phyloP scores from a whole-genome alignment of 2,888 invertebrate genomes.

The Chloroclystis v-ata region DNA sequence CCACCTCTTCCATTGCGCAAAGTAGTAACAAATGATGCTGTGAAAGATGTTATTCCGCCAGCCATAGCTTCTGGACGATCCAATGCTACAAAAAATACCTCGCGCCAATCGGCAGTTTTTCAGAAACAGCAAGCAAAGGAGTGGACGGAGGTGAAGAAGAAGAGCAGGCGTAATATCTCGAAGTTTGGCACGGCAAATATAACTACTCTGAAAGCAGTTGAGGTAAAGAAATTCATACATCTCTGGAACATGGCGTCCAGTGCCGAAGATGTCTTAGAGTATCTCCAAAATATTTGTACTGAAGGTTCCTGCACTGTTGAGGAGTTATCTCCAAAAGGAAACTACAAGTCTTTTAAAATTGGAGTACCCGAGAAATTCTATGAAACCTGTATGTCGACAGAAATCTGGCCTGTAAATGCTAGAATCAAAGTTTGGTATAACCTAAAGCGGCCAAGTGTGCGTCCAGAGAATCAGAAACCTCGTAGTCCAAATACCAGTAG shows the following conservation, averaged over 20 bases:
- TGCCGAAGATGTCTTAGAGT: background rate
- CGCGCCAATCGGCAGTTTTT: background rate
- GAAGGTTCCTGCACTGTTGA: background rate
- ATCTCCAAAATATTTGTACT: background rate
- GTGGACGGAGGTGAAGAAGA: background rate
- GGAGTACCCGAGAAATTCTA: background rate
- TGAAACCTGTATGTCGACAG: background rate
- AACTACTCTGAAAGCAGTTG: background rate
- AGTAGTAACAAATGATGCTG: too few species aligned
- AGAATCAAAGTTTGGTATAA: too few species aligned
- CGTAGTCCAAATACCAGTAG: too few species aligned
- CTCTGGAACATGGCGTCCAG: constrained; percentile 1
- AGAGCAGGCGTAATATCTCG: background rate
- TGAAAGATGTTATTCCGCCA: too few species aligned
- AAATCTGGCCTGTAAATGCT: too few species aligned
- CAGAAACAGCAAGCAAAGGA: background rate
- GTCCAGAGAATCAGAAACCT: too few species aligned
- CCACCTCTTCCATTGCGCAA: too few species aligned
- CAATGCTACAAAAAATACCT: background rate
- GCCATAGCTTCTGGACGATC: too few species aligned
- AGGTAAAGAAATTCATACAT: background rate
- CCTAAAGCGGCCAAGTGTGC: too few species aligned
- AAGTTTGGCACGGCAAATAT: background rate
- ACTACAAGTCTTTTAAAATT: background rate
- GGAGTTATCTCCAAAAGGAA: background rate